These are phyloP conservation scores for Sympetrum striolatum DNA, from an alignment of 2,888 invertebrate genomes.

Conservation along the genomic window DNA sequence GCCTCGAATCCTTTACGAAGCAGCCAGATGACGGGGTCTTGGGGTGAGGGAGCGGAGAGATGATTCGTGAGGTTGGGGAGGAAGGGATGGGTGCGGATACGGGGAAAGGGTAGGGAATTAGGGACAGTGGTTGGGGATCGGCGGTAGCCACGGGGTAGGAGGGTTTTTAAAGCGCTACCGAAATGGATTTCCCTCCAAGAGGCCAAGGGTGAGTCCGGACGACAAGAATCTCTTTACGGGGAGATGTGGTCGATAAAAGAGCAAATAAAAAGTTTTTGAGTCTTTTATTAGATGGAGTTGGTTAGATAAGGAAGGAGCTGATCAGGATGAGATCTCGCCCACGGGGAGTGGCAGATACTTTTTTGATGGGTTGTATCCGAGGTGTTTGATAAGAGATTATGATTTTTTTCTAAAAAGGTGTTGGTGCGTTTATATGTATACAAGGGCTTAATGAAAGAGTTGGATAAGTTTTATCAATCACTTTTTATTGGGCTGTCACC, in stretches of 20 bases:
- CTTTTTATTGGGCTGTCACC: background rate
- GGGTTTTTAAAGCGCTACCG: background rate
- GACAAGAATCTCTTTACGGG: background rate
- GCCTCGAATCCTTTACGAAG: background rate
- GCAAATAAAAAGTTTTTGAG: background rate
- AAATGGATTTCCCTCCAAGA: background rate
- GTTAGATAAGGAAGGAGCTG: background rate
- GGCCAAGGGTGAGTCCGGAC: background rate
- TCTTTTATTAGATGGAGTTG: background rate
- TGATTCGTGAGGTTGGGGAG: background rate
- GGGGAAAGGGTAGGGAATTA: too few relatives aligned
- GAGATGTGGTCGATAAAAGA: background rate
- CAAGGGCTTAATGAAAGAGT: constrained; percentile 32
- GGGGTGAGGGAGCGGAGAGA: background rate
- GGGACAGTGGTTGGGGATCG: background rate
- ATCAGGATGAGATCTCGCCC: background rate
- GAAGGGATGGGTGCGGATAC: background rate
- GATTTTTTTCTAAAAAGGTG: constrained; percentile 23
- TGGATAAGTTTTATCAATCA: constrained; percentile 39
- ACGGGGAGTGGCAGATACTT: background rate
- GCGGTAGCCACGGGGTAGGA: background rate
- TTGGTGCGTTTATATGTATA: constrained; percentile 18
- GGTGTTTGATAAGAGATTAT: constrained; percentile 42
- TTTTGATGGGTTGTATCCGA: constrained; percentile 32
- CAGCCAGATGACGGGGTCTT: background rate